These are phyloP conservation scores for Gallinago paraguaiae DNA, from an alignment of 2,113 vertebrate species.

Conservation along the genomic window DNA sequence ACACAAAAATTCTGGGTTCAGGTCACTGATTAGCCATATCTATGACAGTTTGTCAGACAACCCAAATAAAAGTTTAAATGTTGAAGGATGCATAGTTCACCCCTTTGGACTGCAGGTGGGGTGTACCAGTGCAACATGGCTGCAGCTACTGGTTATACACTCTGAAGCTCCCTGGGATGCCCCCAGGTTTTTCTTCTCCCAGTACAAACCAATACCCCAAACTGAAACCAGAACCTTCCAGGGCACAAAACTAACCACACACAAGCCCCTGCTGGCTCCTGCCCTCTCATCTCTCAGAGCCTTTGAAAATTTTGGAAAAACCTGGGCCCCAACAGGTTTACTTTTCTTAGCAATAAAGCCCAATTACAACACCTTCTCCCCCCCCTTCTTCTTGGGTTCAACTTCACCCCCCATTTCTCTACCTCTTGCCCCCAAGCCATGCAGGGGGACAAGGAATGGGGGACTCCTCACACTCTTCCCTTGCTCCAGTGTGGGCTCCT, in stretches of 20 bases:
- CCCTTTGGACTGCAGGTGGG: accelerated
- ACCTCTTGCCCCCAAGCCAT: neutral
- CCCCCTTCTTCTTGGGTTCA: neutral
- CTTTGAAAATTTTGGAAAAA: neutral
- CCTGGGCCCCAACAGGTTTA: neutral
- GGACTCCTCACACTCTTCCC: neutral
- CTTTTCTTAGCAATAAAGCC: neutral
- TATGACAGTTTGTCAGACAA: neutral
- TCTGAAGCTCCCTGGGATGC: neutral
- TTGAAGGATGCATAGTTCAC: neutral
- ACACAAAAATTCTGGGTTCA: neutral
- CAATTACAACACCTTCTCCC: neutral
- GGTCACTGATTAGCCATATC: neutral
- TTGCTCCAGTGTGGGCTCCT: neutral
- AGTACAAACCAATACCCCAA: neutral
- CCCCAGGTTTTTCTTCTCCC: neutral
- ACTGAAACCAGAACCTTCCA: neutral
- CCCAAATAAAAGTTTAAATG: neutral
- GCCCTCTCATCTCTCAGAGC: neutral
- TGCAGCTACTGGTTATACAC: neutral
- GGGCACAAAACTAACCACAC: neutral
- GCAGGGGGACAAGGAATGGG: neutral
- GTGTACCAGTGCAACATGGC: neutral
- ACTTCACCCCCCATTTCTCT: neutral
- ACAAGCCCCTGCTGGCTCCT: neutral